phyloP scores from a whole-genome alignment of 2,888 invertebrate genomes.

The Acanthacorydalis orientalis region DNA sequence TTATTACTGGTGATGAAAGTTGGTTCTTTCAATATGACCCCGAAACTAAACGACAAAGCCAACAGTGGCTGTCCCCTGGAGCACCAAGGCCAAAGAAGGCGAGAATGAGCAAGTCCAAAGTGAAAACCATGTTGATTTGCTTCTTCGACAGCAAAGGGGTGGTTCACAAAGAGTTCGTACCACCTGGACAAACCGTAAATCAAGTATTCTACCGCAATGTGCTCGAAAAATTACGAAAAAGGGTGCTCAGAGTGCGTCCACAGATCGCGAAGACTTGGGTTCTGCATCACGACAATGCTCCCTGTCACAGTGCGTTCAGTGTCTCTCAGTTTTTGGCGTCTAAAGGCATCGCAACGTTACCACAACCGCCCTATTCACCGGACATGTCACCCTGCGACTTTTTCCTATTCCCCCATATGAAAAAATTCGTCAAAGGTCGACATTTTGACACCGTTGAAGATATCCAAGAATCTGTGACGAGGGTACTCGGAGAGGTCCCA shows the following conservation, averaged over 20 bases:
- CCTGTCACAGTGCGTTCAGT: slow-evolving; percentile 4
- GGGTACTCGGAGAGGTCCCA: slow-evolving; percentile 1
- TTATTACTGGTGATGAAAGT: no score
- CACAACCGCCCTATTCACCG: slow-evolving; percentile 6
- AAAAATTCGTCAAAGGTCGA: slow-evolving; percentile 5
- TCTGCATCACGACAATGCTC: slow-evolving; percentile 6
- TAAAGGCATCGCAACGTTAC: not conserved
- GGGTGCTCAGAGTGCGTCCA: slow-evolving; percentile 1
- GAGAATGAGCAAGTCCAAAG: slow-evolving; percentile 5
- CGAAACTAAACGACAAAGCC: not conserved
- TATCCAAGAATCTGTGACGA: slow-evolving; percentile 2
- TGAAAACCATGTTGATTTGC: slow-evolving; percentile 8
- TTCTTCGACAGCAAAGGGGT: slow-evolving; percentile 9
- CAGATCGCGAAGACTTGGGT: slow-evolving; percentile 6
- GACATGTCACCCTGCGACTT: slow-evolving; percentile 7
- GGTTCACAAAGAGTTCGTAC: slow-evolving; percentile 10
- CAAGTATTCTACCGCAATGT: slow-evolving; percentile 7
- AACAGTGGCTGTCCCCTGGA: not conserved
- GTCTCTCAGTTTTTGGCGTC: slow-evolving; percentile 6
- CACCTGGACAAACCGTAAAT: slow-evolving; percentile 9
- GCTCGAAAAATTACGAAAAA: slow-evolving; percentile 6
- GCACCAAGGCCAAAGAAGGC: not conserved
- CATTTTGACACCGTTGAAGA: slow-evolving; percentile 4
- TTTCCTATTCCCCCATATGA: slow-evolving; percentile 4
- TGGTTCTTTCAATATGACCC: not conserved